Evolutionary conservation across 2,113 vertebrate genomes (phyloP), one percentile per base, ranked within the genome.

Genomic region (Chamaea fasciata): DNA sequence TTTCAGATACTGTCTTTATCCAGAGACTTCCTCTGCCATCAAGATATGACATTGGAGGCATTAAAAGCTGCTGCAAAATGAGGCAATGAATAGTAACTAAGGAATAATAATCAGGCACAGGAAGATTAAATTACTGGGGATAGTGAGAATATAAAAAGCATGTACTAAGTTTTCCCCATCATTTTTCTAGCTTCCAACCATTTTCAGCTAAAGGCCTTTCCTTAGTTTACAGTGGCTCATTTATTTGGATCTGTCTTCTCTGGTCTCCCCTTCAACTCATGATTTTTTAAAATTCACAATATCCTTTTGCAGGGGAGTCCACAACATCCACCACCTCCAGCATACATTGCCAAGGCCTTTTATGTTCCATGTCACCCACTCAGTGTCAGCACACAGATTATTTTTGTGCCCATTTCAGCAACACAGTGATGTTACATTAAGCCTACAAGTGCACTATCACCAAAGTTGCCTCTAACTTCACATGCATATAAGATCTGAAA

Each of bases 1-100:
- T 70, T 83, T 70, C 56, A 95, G 49, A 31, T 53, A 64, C 0
- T 2, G 0, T 47, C 35, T 50, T 87, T 44, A 85, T 31, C 31
- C 2, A 71, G 56, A 71, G 21, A 75, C 17, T 82, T 89, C 28
- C 35, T 63, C 28, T n/a, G 82, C 62, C 60, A 89, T 60, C 39
- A 63, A 78, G 41, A 44, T 28, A 52, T 0, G 7, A 63, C 50
- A 78, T 39, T 31, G 0, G 0, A 28, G 19, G 12, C 22, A 59
- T 55, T 78, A 83, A 86, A 92, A 65, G 35, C 63, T 56, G 26
- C 41, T 59, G 68, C n/a, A 81, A 69, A 82, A 85, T 10, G 7
- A 79, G 13, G 11, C 13, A 82, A 73, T 16, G 17, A 79, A n/a
- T 11, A 85, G 14, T n/a, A 70, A 50, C 8, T 22, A 87, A 70